Evolutionary conservation across 2,888 invertebrate species (phyloP).

Genomic region (Venusia cambrica): DNA sequence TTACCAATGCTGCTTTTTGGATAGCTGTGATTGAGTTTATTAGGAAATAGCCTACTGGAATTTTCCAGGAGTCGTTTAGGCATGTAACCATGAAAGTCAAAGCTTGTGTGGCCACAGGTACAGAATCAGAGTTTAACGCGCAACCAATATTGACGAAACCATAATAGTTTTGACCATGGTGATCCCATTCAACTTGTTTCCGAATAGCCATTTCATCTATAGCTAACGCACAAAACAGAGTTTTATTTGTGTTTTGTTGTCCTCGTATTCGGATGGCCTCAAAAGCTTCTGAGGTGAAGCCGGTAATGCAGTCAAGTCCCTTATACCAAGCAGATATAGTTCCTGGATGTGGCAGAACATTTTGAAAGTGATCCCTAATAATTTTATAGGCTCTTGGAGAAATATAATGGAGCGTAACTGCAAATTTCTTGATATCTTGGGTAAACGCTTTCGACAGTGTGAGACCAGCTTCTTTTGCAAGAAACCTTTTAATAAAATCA

Average conservation of each 20-base stretch:
- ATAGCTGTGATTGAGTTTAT: slow-evolving; percentile 5
- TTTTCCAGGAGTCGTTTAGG: not conserved
- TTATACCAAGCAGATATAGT: too few relatives aligned
- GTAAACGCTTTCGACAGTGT: too few relatives aligned
- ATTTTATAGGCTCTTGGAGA: too few relatives aligned
- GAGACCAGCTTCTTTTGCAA: too few relatives aligned
- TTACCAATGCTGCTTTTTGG: slow-evolving; percentile 7
- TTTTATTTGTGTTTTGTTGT: slow-evolving; percentile 2
- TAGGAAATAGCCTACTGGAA: slow-evolving; percentile 12
- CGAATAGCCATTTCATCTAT: slow-evolving; percentile 31
- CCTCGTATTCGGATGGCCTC: too few relatives aligned
- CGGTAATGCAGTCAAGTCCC: too few relatives aligned
- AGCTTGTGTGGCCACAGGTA: slow-evolving; percentile 22
- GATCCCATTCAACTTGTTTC: slow-evolving; percentile 25
- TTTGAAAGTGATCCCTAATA: too few relatives aligned
- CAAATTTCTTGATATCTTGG: too few relatives aligned
- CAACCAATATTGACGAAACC: slow-evolving; percentile 13
- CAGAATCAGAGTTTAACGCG: slow-evolving; percentile 16
- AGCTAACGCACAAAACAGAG: slow-evolving; percentile 8
- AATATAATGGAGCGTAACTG: too few relatives aligned
- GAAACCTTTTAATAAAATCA: too few relatives aligned
- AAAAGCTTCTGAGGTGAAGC: too few relatives aligned
- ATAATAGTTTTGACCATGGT: slow-evolving; percentile 25
- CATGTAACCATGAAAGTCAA: slow-evolving; percentile 24
- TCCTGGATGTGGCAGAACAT: too few relatives aligned